Evolutionary conservation across 2,113 vertebrate species (phyloP), one percentile per base, ranked within the genome.

Genomic region (Synchiropus splendidus): DNA sequence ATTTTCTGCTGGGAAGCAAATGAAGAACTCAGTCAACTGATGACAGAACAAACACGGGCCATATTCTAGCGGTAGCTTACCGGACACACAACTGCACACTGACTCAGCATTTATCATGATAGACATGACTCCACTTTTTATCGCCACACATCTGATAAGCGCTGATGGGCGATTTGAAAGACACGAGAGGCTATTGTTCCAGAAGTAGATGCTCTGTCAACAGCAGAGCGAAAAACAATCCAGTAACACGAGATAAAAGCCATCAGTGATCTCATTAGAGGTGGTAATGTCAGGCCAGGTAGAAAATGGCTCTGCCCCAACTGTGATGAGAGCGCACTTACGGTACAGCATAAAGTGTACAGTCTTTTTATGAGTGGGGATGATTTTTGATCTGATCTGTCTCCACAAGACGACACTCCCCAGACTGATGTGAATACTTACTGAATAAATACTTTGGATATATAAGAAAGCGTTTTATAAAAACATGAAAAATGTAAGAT

Each of bases 191-290:
- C 48, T 54, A 59, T 49, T 70, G 68, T 75, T 61, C 65, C 38
- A 47, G 54, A 60, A 70, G 58, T 59, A 72, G 63, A 65, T 65
- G 58, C 60, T 50, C 43, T 54, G 67, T 74, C 49, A 38, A 67
- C 65, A 70, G 65, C 47, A 9, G 45, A 51, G 65, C 40, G 65
- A 71, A 77, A 77, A 60, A 76, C 51, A 66, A 77, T 71, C 66
- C 68, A 36, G 75, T 70, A 73, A 74, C 68, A 58, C 34, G 6
- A 78, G 75, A 78, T 66, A 70, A 70, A 66, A 51, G 61, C 59
- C 46, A 73, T 75, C 66, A 68, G 54, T 63, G 66, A 76, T 67
- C 65, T 75, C 72, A 75, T 78, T 74, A 75, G 60, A 60, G 48
- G 54, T 58, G 69, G 52, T 72, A 66, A 72, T 78, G 67, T 77